Evolutionary conservation across 2,888 invertebrate species (phyloP).

Genomic region (Xylota sylvarum): DNA sequence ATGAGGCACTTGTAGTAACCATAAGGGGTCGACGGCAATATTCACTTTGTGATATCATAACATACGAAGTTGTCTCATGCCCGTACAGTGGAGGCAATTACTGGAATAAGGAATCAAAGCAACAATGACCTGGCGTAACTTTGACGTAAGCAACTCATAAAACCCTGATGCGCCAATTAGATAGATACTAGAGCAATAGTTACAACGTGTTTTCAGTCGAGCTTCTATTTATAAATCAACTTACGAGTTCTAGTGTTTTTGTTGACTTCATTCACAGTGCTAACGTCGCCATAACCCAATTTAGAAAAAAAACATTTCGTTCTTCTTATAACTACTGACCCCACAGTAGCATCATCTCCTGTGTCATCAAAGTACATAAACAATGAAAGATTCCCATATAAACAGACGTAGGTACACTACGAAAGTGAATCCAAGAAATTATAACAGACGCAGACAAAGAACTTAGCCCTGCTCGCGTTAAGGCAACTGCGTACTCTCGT

Average conservation of each 20-base stretch:
- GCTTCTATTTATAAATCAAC: neutral
- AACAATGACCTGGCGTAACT: neutral
- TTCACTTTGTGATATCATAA: neutral
- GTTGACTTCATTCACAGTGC: neutral
- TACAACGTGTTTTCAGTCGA: neutral
- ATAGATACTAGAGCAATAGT: neutral
- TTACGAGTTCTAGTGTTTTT: neutral
- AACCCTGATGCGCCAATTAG: neutral
- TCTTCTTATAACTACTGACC: neutral
- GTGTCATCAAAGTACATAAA: conserved; percentile 33
- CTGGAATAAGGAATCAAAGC: neutral
- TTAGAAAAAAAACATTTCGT: neutral
- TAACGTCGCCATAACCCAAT: neutral
- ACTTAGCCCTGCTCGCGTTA: neutral
- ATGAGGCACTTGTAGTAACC: neutral
- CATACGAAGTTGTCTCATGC: neutral
- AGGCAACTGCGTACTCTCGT: conserved; percentile 14
- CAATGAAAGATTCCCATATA: conserved; percentile 25
- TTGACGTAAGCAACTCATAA: neutral
- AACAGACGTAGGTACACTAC: neutral
- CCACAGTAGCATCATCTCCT: conserved; percentile 9
- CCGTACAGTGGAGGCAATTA: conserved; percentile 8
- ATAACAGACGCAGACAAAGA: conserved; percentile 31
- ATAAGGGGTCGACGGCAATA: neutral
- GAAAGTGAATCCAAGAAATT: conserved; percentile 37